Base-by-base conservation (phyloP, 2,113 vertebrate genomes). In the Hoplias malabaricus region DNA sequence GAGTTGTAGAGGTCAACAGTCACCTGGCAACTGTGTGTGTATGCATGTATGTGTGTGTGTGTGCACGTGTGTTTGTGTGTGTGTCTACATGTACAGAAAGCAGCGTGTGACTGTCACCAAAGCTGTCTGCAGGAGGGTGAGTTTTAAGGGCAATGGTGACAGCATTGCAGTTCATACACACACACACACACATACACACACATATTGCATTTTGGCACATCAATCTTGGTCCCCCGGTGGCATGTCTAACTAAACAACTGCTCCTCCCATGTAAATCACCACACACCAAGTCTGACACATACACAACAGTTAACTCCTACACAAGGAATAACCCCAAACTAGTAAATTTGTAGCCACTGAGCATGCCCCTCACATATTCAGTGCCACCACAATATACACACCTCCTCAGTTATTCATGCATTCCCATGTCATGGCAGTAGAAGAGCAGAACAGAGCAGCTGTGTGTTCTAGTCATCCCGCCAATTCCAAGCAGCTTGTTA, bases 1-100 rank as follows among this genome's bases (percentile, higher is more conserved):
- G 46, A 57, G 42, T 50, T 65, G 48, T 40, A 75, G 36, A 69
- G 67, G 50, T 82, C 66, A 63, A 34, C 43, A 56, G 16, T 21
- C 66, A 69, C 50, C 21, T 57, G n/a, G 23, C 48, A 13, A 61
- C 33, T 56, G 43, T 61, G 36, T 68, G 23, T 68, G 65, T 48
- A 50, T 25, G 46, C 38, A 29, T 29, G n/a, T 23, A 5, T 38
- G 43, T 48, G 13, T 63, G 72, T 62, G 27, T n/a, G 13, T 33
- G n/a, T n/a, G n/a, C n/a, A n/a, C n/a, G n/a, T n/a, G 34, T 19
- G 21, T 38, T 5, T 38, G 61, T 2, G 27, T 29, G 56, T 59
- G 56, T 59, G 56, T 9, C 16, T 56, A n/a, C 23, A n/a, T 56
- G 59, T n/a, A 9, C 21, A 4, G 48, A 36, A 38, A 25, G 31